Conservation (phyloP, 1,140 invertebrate species). For the Platorchestia sp. region DNA sequence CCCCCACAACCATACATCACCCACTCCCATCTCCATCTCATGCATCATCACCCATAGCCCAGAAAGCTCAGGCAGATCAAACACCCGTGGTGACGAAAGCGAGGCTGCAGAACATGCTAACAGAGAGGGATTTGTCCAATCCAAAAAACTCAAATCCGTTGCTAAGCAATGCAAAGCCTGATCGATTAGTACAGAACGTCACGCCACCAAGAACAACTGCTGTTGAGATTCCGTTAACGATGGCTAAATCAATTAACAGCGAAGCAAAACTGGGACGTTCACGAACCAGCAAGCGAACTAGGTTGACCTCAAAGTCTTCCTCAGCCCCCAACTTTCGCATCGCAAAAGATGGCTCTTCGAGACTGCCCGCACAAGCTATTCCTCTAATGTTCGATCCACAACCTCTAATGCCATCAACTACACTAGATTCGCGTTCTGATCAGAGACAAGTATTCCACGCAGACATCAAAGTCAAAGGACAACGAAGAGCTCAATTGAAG, state of each 20-base stretch:
- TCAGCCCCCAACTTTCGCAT: not conserved
- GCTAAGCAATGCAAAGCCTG: not conserved
- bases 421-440: not conserved
- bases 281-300: not conserved
- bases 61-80: not conserved
- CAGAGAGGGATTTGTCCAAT: not conserved
- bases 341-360: not conserved
- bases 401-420: not conserved
- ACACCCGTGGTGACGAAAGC: not conserved
- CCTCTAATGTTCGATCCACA: not conserved
- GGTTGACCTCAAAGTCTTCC: not conserved
- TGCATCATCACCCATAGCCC: not conserved
- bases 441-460: not conserved
- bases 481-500: not conserved
- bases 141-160: not conserved
- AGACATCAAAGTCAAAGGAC: not conserved
- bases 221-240: not conserved
- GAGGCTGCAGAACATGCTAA: not conserved
- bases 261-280: not conserved
- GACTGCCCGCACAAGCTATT: not conserved
- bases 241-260: not conserved
- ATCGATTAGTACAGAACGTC: not conserved
- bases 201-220: not conserved
- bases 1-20: no score
- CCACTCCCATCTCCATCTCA: no score